Conservation (phyloP, 2,888 invertebrate genomes). For the Diaperis boleti region DNA sequence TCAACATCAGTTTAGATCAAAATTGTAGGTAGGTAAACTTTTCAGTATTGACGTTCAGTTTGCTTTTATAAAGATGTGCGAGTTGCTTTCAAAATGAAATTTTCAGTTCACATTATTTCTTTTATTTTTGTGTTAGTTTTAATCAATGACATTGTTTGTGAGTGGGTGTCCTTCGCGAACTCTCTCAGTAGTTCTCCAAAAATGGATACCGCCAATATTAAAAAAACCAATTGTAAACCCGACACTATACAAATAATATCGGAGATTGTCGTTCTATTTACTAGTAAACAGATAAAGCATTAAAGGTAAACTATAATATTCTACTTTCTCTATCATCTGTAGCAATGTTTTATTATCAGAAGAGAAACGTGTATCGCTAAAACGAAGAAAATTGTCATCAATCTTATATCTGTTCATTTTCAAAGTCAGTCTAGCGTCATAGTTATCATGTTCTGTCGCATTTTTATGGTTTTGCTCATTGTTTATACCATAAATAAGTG, state of each 20-base stretch:
- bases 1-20: no score
- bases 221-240: constrained; percentile 28
- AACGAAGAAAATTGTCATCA: no score
- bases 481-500: neutral
- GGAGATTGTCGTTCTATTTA: constrained; percentile 39
- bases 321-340: no score
- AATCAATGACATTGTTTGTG: constrained; percentile 17
- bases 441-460: no score
- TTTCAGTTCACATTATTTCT: neutral
- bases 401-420: no score
- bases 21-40: constrained; percentile 3
- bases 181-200: constrained; percentile 32
- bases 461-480: no score
- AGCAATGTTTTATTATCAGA: no score
- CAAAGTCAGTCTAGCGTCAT: no score
- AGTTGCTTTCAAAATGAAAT: neutral
- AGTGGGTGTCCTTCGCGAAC: constrained; percentile 35
- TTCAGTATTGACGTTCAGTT: no score
- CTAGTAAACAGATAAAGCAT: no score
- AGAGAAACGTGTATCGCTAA: no score
- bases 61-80: no score
- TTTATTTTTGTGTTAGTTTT: constrained; percentile 11
- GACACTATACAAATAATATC: constrained; percentile 34
- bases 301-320: neutral
- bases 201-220: constrained; percentile 38